Evolutionary conservation across 1,140 invertebrate genomes (phyloP).

Genomic region (Monochamus saltuarius): DNA sequence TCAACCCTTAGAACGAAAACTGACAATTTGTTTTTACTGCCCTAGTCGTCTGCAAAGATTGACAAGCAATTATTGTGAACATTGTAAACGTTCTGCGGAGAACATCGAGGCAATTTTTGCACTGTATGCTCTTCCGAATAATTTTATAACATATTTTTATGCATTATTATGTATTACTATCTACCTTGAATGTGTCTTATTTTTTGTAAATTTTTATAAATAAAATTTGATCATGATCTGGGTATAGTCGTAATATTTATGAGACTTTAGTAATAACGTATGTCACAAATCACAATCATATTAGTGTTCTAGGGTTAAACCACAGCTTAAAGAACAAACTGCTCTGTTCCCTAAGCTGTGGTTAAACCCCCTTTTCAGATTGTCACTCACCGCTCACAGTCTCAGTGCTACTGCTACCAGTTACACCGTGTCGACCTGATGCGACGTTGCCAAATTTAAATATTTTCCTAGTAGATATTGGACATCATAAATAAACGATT

Average conservation of each 20-base stretch:
- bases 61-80: slow-evolving; percentile 13
- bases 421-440: too few relatives aligned
- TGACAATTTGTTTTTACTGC: slow-evolving; percentile 13
- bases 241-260: slow-evolving; percentile 12
- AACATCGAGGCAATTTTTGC: slow-evolving; percentile 15
- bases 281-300: slow-evolving; percentile 13
- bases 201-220: slow-evolving; percentile 10
- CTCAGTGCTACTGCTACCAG: too few relatives aligned
- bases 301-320: slow-evolving; percentile 21
- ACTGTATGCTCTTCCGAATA: slow-evolving; percentile 7
- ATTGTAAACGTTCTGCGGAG: slow-evolving; percentile 15
- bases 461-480: too few relatives aligned
- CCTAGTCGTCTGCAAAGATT: slow-evolving; percentile 16
- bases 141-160: slow-evolving; percentile 2
- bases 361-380: too few relatives aligned
- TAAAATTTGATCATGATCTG: neutral
- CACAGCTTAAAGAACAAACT: too few relatives aligned
- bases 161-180: neutral
- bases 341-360: too few relatives aligned
- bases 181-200: slow-evolving; percentile 3
- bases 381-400: too few relatives aligned
- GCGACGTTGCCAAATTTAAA: too few relatives aligned
- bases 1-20: slow-evolving; percentile 11
- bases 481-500: too few relatives aligned
- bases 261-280: slow-evolving; percentile 16